phyloP scores from a whole-genome alignment of 1,140 invertebrate species.

The Drosophila arawakana region DNA sequence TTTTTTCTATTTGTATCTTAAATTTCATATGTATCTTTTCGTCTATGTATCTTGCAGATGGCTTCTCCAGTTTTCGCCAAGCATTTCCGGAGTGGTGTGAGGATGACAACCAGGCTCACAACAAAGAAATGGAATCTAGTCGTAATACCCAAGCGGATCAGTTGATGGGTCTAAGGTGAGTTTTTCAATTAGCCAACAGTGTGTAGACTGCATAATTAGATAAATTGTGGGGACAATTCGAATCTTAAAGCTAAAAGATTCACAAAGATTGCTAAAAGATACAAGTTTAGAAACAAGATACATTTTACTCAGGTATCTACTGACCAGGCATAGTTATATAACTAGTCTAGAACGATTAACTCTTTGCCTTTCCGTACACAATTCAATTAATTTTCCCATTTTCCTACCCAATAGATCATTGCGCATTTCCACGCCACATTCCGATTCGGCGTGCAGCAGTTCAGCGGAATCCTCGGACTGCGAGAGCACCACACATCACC shows the following conservation, averaged over 20 bases:
- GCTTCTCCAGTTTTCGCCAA: slow-evolving; percentile 91
- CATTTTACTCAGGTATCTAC: too few species aligned
- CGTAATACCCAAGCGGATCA: slow-evolving; percentile 84
- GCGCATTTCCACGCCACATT: slow-evolving; percentile 90
- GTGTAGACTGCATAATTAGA: too few species aligned
- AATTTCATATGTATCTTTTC: slow-evolving; percentile 32
- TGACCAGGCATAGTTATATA: too few species aligned
- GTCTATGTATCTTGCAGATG: slow-evolving; percentile 88
- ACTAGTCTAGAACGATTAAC: too few species aligned
- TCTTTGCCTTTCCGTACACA: too few species aligned
- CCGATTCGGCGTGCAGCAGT: slow-evolving; percentile 88
- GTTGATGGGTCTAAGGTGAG: slow-evolving; percentile 85
- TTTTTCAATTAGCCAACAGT: neutral
- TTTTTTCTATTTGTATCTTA: slow-evolving; percentile 42
- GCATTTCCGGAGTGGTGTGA: slow-evolving; percentile 96
- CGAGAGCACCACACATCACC: slow-evolving; percentile 85
- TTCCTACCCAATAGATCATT: slow-evolving; percentile 86
- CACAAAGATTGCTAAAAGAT: too few species aligned
- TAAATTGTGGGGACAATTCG: too few species aligned
- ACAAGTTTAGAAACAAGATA: too few species aligned
- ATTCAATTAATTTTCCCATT: too few species aligned
- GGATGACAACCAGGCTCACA: slow-evolving; percentile 83
- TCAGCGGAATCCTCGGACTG: slow-evolving; percentile 88
- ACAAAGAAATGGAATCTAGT: slow-evolving; percentile 84
- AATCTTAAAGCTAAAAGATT: too few species aligned